A percentile compares a stretch with the other conserved stretches of the same genome.
Evolutionary conservation across 2,888 invertebrate species (phyloP).

Genomic region (Drosophila kanekoi): DNA sequence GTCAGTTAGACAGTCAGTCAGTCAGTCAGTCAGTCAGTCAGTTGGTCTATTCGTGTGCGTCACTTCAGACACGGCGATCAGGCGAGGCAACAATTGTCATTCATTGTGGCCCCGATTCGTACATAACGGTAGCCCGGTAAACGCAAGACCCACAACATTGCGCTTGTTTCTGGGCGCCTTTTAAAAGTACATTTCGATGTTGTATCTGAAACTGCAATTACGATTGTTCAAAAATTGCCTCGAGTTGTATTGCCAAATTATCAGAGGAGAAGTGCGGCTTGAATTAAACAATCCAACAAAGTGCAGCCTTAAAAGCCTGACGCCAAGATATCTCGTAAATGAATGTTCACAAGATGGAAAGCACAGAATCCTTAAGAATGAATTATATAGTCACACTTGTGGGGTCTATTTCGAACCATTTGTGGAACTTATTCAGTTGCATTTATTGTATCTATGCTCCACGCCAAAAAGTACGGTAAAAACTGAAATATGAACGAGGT

Average conservation of each 20-base stretch:
- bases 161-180: conserved; percentile 54
- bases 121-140: conserved; percentile 74
- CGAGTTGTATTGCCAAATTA: conserved; percentile 41
- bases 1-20: conserved; percentile 35
- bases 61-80: conserved; percentile 56
- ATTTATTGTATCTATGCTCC: background rate
- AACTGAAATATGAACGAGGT: conserved; percentile 63
- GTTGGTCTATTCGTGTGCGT: conserved; percentile 71
- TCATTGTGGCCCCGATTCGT: conserved; percentile 66
- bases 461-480: conserved; percentile 37
- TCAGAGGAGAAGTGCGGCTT: conserved; percentile 28
- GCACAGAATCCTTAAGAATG: background rate
- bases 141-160: conserved; percentile 38
- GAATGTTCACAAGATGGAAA: background rate
- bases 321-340: conserved; percentile 27
- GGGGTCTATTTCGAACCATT: too few species aligned
- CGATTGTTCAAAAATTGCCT: conserved; percentile 63
- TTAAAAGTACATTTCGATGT: conserved; percentile 70
- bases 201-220: conserved; percentile 69
- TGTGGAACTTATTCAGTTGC: background rate
- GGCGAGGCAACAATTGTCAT: conserved; percentile 62
- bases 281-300: conserved; percentile 24
- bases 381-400: too few species aligned
- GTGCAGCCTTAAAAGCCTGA: background rate
- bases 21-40: conserved; percentile 46